These are phyloP conservation scores for Tapirus indicus DNA, from an alignment of 2,797 vertebrate species.

Conservation along the genomic window DNA sequence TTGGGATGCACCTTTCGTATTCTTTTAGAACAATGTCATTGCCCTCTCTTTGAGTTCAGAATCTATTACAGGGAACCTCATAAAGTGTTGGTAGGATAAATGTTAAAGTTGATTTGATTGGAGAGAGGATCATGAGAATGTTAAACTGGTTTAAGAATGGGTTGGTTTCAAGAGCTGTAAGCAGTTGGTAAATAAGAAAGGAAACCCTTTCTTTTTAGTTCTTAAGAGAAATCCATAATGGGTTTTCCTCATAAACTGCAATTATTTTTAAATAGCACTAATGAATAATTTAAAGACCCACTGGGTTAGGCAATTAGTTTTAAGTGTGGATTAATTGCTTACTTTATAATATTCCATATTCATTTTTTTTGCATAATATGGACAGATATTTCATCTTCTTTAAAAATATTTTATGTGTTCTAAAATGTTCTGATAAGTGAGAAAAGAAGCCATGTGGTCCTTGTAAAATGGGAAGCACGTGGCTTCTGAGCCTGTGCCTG, in stretches of 20 bases:
- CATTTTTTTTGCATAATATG: conserved; percentile 62
- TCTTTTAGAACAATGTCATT: neutral
- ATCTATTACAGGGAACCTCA: neutral
- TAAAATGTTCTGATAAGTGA: conserved; percentile 68
- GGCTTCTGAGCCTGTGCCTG: neutral
- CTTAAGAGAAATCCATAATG: conserved; percentile 81
- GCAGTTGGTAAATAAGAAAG: conserved; percentile 64
- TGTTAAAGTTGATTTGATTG: neutral
- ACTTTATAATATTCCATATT: conserved; percentile 83
- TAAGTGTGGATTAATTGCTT: conserved; percentile 84
- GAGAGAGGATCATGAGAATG: neutral
- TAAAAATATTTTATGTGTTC: conserved; percentile 78
- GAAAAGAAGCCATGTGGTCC: neutral
- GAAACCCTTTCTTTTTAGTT: conserved; percentile 66
- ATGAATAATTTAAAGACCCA: conserved; percentile 86
- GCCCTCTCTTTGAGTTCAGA: neutral
- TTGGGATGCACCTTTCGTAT: neutral
- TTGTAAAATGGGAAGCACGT: neutral
- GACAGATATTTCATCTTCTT: conserved; percentile 80
- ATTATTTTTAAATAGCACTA: conserved; percentile 85
- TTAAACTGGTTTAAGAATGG: conserved; percentile 21
- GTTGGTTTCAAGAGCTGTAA: conserved; percentile 29
- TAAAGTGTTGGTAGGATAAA: neutral
- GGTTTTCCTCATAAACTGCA: conserved; percentile 82
- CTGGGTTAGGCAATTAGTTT: conserved; percentile 84